These are phyloP conservation scores for Pimpla rufipes DNA, from an alignment of 2,888 invertebrate species.

Conservation along the genomic window DNA sequence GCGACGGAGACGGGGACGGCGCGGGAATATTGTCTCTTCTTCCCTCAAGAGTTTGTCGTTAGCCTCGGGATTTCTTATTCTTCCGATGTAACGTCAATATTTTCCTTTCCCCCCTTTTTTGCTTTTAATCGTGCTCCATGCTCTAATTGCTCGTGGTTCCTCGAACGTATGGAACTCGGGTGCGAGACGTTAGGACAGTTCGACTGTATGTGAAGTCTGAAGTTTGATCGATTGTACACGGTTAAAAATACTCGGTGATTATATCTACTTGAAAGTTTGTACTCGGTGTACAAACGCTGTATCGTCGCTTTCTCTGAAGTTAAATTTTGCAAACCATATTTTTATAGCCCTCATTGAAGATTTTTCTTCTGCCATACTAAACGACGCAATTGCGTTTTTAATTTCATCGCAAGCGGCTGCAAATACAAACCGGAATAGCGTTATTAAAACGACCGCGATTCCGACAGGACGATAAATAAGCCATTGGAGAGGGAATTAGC, in stretches of 20 bases:
- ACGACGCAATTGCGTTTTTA: too few relatives aligned
- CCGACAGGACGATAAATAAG: conserved; percentile 10
- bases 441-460: not conserved
- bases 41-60: conserved; percentile 33
- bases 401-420: too few relatives aligned
- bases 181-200: not conserved
- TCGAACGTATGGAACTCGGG: not conserved
- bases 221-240: conserved; percentile 8
- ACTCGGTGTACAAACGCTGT: too few relatives aligned
- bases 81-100: conserved; percentile 40
- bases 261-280: not conserved
- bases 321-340: too few relatives aligned
- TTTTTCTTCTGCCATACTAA: not conserved
- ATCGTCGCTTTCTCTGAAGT: too few relatives aligned
- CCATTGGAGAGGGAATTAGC: conserved; percentile 18
- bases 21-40: conserved; percentile 45
- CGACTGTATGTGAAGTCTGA: not conserved
- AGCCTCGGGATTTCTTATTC: conserved; percentile 43
- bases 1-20: conserved; percentile 38
- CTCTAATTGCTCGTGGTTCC: conserved; percentile 1
- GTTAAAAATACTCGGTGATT: not conserved
- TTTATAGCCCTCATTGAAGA: not conserved
- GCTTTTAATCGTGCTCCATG: not conserved
- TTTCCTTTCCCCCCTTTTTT: conserved; percentile 23
- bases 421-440: not conserved